phyloP scores from a whole-genome alignment of 2,797 vertebrate species.

The Neopelma chrysocephalum region DNA sequence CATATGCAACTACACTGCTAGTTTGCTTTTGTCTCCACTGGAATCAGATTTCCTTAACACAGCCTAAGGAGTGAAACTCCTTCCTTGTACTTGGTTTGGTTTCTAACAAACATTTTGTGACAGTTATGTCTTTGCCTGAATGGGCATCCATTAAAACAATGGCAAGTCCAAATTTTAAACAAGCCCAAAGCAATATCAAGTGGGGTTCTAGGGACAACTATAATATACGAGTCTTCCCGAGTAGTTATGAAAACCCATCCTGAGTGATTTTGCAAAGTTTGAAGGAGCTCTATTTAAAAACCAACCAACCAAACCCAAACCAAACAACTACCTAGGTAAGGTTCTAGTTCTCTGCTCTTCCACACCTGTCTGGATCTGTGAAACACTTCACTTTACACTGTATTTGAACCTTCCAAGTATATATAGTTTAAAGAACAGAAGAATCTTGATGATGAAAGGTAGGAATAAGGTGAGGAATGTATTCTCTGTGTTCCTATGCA shows the following conservation, averaged over 20 bases:
- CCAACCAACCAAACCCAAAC: neutral
- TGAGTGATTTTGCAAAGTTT: neutral
- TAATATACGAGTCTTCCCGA: neutral
- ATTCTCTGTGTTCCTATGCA: neutral
- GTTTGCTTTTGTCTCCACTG: neutral
- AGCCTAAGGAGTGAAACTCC: neutral
- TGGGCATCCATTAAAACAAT: neutral
- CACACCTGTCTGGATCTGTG: neutral
- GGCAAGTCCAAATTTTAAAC: neutral
- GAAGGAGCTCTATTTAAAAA: neutral
- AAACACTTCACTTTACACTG: neutral
- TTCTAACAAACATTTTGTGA: neutral
- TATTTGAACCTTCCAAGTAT: neutral
- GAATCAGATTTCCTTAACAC: neutral
- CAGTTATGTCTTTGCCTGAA: neutral
- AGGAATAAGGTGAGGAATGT: neutral
- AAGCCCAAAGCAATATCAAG: neutral
- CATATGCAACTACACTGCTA: neutral
- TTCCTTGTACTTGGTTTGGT: neutral
- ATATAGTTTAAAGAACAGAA: neutral
- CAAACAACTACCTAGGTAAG: neutral
- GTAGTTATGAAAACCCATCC: neutral
- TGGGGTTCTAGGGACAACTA: neutral
- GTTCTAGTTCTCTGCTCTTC: neutral
- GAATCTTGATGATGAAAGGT: neutral